These are phyloP conservation scores for Xenus cinereus DNA, from an alignment of 2,113 vertebrate species.

Conservation along the genomic window DNA sequence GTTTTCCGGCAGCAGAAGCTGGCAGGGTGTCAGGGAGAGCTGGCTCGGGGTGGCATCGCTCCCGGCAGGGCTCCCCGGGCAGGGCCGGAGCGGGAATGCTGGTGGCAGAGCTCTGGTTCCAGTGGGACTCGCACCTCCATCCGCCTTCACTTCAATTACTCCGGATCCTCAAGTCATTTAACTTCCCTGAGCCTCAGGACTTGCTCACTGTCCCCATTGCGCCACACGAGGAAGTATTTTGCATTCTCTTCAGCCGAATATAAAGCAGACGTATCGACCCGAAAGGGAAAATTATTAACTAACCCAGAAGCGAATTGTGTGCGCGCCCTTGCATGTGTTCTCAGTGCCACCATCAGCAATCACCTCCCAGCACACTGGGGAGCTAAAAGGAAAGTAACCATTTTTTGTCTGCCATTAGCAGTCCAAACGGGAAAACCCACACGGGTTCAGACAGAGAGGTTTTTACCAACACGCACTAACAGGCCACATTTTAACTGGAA, in stretches of 20 bases:
- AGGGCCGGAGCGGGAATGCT: background rate
- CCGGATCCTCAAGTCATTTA: accelerated
- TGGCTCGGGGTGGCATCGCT: background rate
- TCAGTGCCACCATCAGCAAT: background rate
- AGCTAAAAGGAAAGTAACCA: accelerated
- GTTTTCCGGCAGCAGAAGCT: background rate
- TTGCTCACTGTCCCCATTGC: background rate
- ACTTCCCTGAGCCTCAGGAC: background rate
- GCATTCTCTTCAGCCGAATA: background rate
- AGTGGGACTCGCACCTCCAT: background rate
- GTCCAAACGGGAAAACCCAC: background rate
- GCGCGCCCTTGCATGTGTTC: accelerated
- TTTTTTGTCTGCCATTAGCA: background rate
- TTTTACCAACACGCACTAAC: background rate
- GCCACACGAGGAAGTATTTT: background rate
- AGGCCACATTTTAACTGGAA: background rate
- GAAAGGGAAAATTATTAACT: background rate
- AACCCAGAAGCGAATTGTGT: accelerated
- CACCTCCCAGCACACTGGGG: background rate
- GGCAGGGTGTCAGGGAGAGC: background rate
- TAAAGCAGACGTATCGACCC: background rate
- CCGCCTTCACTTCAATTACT: background rate
- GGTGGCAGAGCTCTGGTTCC: background rate
- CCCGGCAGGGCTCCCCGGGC: background rate
- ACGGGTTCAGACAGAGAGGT: background rate